Percentiles rank a stretch among this genome's conserved stretches.
These are phyloP conservation scores for Acronicta aceris DNA, from an alignment of 2,888 invertebrate species.

Conservation along the genomic window DNA sequence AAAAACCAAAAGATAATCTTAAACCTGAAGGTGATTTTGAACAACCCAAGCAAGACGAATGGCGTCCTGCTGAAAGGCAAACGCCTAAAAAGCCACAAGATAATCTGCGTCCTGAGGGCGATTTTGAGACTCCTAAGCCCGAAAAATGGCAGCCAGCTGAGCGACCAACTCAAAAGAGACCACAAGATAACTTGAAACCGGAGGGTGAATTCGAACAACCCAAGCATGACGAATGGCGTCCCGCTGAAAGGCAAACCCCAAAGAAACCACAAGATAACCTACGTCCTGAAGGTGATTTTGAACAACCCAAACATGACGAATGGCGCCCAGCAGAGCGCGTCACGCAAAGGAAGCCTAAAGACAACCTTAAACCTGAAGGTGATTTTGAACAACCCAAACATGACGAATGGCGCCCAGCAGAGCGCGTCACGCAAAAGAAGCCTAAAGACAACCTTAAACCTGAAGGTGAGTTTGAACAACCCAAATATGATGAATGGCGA, in stretches of 20 bases:
- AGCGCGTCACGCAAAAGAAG: constrained; percentile 79
- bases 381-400: constrained; percentile 78
- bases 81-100: constrained; percentile 79
- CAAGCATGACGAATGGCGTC: constrained; percentile 73
- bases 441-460: constrained; percentile 84
- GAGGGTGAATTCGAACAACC: constrained; percentile 86
- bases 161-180: constrained; percentile 53
- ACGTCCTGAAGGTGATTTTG: constrained; percentile 86
- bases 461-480: constrained; percentile 64
- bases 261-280: constrained; percentile 89
- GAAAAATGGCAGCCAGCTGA: constrained; percentile 13
- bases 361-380: constrained; percentile 76
- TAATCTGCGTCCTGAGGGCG: constrained; percentile 90
- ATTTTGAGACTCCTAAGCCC: constrained; percentile 87
- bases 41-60: constrained; percentile 64
- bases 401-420: constrained; percentile 81
- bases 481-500: constrained; percentile 72
- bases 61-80: constrained; percentile 70
- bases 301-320: constrained; percentile 64
- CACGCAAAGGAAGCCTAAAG: constrained; percentile 56
- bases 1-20: constrained; percentile 79
- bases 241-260: constrained; percentile 84
- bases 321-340: constrained; percentile 74
- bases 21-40: constrained; percentile 80
- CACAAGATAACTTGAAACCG: constrained; percentile 85